Evolutionary conservation across 2,113 vertebrate genomes (phyloP).

Genomic region (Polyodon spathula): DNA sequence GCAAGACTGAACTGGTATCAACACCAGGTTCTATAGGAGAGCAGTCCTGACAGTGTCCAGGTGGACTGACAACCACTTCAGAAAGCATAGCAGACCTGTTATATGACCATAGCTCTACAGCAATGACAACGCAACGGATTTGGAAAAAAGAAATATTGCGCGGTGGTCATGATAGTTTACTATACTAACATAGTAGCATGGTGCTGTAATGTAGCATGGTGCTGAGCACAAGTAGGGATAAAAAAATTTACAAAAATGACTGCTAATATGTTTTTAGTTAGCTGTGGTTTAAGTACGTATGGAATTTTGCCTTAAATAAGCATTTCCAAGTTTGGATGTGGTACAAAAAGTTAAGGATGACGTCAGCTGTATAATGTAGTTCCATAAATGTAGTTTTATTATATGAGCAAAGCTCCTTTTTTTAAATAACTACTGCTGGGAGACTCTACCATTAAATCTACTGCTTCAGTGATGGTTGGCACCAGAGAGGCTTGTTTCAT

Average conservation of each 20-base stretch:
- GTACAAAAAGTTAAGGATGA: slow-evolving; percentile 1
- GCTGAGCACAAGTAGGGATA: background rate
- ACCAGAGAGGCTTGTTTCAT: background rate
- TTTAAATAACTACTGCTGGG: slow-evolving; percentile 1
- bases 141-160: too few species aligned
- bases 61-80: too few species aligned
- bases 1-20: too few species aligned
- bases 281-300: slow-evolving; percentile 5
- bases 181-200: too few species aligned
- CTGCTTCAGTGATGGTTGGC: background rate
- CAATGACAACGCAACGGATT: too few species aligned
- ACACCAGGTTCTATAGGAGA: too few species aligned
- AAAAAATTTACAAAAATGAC: too few species aligned
- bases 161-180: too few species aligned
- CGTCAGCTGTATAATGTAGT: slow-evolving; percentile 8
- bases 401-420: background rate
- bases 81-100: too few species aligned
- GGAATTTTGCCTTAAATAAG: slow-evolving; percentile 1
- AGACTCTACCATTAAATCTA: slow-evolving; percentile 1
- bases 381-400: background rate
- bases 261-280: slow-evolving; percentile 3
- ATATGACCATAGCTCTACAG: too few species aligned
- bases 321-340: background rate
- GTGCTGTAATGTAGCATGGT: too few species aligned
- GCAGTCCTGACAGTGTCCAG: too few species aligned